Evolutionary conservation across 2,888 invertebrate genomes (phyloP).

Genomic region (Hypomecis punctinalis): DNA sequence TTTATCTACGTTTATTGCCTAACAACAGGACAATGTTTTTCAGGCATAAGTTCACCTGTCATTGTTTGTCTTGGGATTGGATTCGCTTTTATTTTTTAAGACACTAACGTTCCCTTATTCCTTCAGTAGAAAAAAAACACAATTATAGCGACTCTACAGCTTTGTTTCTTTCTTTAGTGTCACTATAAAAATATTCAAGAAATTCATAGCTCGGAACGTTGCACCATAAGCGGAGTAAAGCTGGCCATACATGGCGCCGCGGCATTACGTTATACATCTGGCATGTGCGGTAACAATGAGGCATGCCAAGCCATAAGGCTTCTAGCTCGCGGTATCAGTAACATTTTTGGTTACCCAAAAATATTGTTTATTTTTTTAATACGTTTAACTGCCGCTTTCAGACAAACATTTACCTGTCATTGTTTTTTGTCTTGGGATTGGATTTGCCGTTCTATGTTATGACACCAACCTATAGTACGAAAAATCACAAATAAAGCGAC

Average conservation of each 20-base stretch:
- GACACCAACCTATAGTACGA: background rate
- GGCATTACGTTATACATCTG: constrained; percentile 11
- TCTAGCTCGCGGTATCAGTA: too few relatives aligned
- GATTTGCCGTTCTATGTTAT: too few relatives aligned
- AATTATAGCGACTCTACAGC: background rate
- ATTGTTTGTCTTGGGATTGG: too few relatives aligned
- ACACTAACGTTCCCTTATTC: background rate
- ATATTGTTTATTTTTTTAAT: too few relatives aligned
- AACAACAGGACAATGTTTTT: too few relatives aligned
- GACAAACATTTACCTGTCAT: too few relatives aligned
- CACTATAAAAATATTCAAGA: constrained; percentile 19
- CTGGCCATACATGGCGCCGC: constrained; percentile 6
- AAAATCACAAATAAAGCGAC: background rate
- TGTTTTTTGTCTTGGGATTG: too few relatives aligned
- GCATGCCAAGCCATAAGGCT: constrained; percentile 11
- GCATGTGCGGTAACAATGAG: constrained; percentile 18
- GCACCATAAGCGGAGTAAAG: constrained; percentile 20
- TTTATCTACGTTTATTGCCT: too few relatives aligned
- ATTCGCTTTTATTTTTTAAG: too few relatives aligned
- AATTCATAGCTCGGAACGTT: constrained; percentile 18
- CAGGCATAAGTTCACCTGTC: too few relatives aligned
- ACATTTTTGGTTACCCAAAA: too few relatives aligned
- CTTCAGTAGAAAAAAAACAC: background rate
- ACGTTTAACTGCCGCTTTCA: too few relatives aligned
- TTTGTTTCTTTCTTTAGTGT: background rate